Evolutionary conservation across 2,797 vertebrate species (phyloP), one percentile per base, ranked within the genome.

Genomic region (Gobionotothen gibberifrons): DNA sequence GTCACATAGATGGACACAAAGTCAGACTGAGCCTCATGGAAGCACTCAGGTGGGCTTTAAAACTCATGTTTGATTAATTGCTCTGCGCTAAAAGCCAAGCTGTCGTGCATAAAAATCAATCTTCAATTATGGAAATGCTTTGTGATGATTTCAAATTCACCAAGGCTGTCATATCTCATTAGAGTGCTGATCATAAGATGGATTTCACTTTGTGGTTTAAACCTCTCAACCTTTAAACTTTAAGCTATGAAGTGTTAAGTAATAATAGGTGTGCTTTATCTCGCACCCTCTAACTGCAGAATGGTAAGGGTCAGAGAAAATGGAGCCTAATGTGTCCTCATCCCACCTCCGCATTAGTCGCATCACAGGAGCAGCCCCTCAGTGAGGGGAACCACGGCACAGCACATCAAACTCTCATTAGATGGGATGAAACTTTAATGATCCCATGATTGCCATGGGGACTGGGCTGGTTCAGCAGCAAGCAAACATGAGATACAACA

Each of bases 331-430:
- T 75, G 53, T 42, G 21, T 71, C 51, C 60, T 68, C 42, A 11
- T 54, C 16, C 22, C 56, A 63, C 46, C 57, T 70, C 72, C 47
- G 72, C 65, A 73, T 74, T 47, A 62, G 60, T 77, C 40, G 52
- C 56, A 83, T 76, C 69, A 68, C 73, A 64, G 55, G 29, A 68
- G 69, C 56, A 13, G 43, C 60, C 70, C 68, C 22, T 26, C 64
- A 32, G 68, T 22, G 58, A 58, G 53, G 63, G 72, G 62, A 83
- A 76, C 71, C 72, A 70, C 66, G 36, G 29, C 63, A 11, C 62
- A 69, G 73, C 72, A 72, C 79, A 89, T 82, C 78, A 76, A 79
- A 83, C 66, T 71, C 86, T 76, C 64, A 81, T 79, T 75, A 81
- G 63, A 72, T 51, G 67, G 54, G 61, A 81, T 83, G 39, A 88